phyloP scores from a whole-genome alignment of 1,140 invertebrate genomes.

The Lordiphosa clarofinis region DNA sequence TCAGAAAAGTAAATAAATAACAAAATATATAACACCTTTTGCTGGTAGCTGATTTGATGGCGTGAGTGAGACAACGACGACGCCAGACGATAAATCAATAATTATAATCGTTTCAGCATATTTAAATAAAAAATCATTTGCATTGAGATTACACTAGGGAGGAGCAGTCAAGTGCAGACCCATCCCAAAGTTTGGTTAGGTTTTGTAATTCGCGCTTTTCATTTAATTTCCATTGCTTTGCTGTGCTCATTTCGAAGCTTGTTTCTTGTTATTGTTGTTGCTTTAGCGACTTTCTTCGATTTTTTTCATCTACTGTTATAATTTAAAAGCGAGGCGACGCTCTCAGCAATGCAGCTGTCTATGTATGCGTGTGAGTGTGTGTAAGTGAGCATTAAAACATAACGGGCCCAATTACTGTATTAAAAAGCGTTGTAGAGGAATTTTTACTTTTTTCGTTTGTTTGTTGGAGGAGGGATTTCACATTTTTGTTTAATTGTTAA shows the following conservation, averaged over 20 bases:
- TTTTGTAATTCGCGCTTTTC: slow-evolving; percentile 64
- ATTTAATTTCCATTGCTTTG: slow-evolving; percentile 67
- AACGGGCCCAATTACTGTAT: slow-evolving; percentile 70
- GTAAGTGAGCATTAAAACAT: slow-evolving; percentile 65
- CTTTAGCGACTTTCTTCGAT: slow-evolving; percentile 70
- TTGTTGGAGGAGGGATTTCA: slow-evolving; percentile 20
- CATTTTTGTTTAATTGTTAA: slow-evolving; percentile 39
- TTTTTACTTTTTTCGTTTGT: slow-evolving; percentile 21
- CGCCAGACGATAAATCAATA: slow-evolving; percentile 62
- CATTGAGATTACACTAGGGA: slow-evolving; percentile 31
- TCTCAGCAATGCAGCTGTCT: slow-evolving; percentile 54
- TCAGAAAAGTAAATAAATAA: slow-evolving; percentile 73
- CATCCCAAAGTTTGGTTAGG: slow-evolving; percentile 61
- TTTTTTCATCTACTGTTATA: slow-evolving; percentile 65
- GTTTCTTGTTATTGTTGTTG: slow-evolving; percentile 56
- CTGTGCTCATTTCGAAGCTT: slow-evolving; percentile 68
- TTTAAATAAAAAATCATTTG: slow-evolving; percentile 50
- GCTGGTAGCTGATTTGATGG: slow-evolving; percentile 33
- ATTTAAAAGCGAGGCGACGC: slow-evolving; percentile 46
- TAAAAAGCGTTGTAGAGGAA: slow-evolving; percentile 39
- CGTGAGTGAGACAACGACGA: slow-evolving; percentile 26
- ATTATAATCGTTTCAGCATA: slow-evolving; percentile 5
- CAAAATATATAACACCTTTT: slow-evolving; percentile 74
- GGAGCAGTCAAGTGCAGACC: not conserved
- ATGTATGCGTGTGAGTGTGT: slow-evolving; percentile 23